phyloP scores from a whole-genome alignment of 2,113 vertebrate species.

The Promerops cafer region DNA sequence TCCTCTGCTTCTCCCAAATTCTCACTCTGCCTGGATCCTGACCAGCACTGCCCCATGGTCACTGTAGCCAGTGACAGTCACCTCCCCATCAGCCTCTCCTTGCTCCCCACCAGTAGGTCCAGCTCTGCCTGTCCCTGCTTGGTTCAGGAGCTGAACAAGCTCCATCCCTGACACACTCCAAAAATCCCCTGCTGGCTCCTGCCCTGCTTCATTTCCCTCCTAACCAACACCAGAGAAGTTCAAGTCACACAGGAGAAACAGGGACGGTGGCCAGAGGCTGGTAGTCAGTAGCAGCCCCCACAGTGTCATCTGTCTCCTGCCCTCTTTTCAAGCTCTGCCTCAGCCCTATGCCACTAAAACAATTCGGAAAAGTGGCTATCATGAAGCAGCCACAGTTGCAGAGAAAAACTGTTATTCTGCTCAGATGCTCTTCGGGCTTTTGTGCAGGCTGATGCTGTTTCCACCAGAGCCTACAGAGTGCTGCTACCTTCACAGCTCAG shows the following conservation, averaged over 20 bases:
- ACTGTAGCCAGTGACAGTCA: not conserved
- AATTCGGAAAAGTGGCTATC: not conserved
- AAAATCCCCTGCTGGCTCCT: fast-evolving
- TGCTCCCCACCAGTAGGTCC: not conserved
- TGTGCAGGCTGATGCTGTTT: not conserved
- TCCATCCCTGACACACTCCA: not conserved
- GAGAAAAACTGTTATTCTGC: not conserved
- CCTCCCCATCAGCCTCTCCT: not conserved
- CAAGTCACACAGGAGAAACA: not conserved
- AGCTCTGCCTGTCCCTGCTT: not conserved
- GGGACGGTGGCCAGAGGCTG: fast-evolving
- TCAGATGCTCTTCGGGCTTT: not conserved
- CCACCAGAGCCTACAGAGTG: not conserved
- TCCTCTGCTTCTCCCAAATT: not conserved
- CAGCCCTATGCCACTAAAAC: not conserved
- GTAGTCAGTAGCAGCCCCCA: not conserved
- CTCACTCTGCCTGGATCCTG: not conserved
- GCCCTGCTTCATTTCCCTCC: not conserved
- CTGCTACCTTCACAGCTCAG: not conserved
- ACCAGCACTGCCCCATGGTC: not conserved
- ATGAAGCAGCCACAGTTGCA: not conserved
- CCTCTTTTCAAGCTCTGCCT: not conserved
- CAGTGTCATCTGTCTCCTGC: not conserved
- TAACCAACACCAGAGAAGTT: fast-evolving
- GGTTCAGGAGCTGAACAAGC: not conserved